Percentiles rank a stretch among this genome's conserved stretches.
phyloP scores from a whole-genome alignment of 2,797 vertebrate species.

The Enteromius viviparus region DNA sequence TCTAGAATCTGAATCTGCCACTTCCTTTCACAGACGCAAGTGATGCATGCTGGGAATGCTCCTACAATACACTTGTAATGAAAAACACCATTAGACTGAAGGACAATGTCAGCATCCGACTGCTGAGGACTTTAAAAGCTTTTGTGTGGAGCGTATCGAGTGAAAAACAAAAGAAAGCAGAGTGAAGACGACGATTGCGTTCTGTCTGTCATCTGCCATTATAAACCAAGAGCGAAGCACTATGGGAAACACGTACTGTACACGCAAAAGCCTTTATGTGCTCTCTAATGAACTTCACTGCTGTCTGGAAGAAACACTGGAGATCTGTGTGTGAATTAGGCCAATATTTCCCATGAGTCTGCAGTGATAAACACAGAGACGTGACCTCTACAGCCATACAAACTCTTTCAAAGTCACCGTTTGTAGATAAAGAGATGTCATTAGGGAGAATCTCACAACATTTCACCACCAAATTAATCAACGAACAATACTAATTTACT shows the following conservation, averaged over 20 bases:
- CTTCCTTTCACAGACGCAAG: not conserved
- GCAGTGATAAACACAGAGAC: not conserved
- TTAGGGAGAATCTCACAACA: not conserved
- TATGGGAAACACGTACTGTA: not conserved
- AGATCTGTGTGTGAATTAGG: not conserved
- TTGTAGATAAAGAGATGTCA: not conserved
- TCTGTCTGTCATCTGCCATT: not conserved
- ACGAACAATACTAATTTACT: not conserved
- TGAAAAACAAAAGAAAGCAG: conserved; percentile 29
- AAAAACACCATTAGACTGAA: conserved; percentile 16
- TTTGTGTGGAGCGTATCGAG: not conserved
- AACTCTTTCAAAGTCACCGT: not conserved
- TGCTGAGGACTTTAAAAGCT: not conserved
- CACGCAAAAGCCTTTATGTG: not conserved
- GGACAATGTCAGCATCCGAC: conserved; percentile 15
- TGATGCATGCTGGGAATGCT: conserved; percentile 36
- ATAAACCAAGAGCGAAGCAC: not conserved
- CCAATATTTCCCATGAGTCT: not conserved
- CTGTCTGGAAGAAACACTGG: not conserved
- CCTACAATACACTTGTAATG: not conserved
- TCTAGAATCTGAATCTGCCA: not conserved
- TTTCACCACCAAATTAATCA: not conserved
- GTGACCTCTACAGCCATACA: not conserved
- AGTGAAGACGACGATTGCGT: too few relatives aligned
- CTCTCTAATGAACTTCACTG: not conserved